phyloP scores from a whole-genome alignment of 2,888 invertebrate species.

The Cremastinae sp. region DNA sequence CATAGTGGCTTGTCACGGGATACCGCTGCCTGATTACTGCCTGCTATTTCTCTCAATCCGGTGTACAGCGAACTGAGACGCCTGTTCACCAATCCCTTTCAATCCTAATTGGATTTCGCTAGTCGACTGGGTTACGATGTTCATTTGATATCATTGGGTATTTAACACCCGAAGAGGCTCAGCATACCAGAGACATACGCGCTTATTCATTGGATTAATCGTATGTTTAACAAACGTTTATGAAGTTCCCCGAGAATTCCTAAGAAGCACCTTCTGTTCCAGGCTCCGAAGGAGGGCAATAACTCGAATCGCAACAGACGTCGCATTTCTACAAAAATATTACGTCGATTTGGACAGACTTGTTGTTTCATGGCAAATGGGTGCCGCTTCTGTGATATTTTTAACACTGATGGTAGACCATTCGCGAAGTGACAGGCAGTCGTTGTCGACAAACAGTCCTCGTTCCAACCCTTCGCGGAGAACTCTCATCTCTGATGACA shows the following conservation, averaged over 20 bases:
- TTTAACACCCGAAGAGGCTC: constrained; percentile 67
- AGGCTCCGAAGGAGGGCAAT: constrained; percentile 27
- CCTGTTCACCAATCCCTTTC: constrained; percentile 57
- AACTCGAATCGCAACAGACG: constrained; percentile 7
- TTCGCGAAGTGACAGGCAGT: constrained; percentile 10
- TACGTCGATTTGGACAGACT: constrained; percentile 32
- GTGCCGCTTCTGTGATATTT: constrained; percentile 42
- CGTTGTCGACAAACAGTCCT: constrained; percentile 64
- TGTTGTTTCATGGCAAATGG: constrained; percentile 48
- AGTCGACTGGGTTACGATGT: constrained; percentile 72
- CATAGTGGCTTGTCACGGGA: constrained; percentile 46
- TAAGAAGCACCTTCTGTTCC: constrained; percentile 38
- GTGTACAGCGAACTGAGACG: constrained; percentile 65
- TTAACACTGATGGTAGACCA: constrained; percentile 10
- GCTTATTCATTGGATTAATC: constrained; percentile 71
- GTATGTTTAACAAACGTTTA: constrained; percentile 70
- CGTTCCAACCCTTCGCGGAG: constrained; percentile 61
- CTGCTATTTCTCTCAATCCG: constrained; percentile 48
- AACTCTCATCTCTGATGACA: constrained; percentile 66
- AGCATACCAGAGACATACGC: constrained; percentile 44
- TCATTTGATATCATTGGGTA: constrained; percentile 78
- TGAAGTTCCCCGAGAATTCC: constrained; percentile 21
- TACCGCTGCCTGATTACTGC: constrained; percentile 44
- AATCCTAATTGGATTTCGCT: constrained; percentile 76
- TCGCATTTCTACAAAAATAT: constrained; percentile 28